phyloP scores from a whole-genome alignment of 2,888 invertebrate genomes.

The Dryococelus australis region DNA sequence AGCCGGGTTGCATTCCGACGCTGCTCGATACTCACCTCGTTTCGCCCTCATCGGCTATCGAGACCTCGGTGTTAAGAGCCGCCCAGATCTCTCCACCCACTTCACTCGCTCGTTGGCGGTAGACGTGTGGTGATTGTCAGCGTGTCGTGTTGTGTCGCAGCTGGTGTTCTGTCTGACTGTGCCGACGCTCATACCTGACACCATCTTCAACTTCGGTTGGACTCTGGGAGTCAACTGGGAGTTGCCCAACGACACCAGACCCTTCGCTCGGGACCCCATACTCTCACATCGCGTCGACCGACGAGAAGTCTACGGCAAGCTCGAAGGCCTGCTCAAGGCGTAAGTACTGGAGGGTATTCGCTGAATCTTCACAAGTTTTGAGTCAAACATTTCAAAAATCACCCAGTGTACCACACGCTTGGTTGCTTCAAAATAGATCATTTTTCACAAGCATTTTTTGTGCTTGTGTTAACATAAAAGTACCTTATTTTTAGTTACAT shows the following conservation, averaged over 20 bases:
- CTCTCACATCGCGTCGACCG: constrained; percentile 16
- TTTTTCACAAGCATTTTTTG: no score
- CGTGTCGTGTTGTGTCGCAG: background rate
- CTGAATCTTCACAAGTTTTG: no score
- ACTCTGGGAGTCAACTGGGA: background rate
- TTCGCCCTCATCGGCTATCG: no score
- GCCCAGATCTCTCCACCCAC: no score
- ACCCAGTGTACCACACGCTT: no score
- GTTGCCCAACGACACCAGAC: constrained; percentile 20
- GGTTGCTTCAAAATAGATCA: no score
- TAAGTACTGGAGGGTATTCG: background rate
- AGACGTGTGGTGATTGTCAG: background rate
- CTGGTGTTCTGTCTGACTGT: constrained; percentile 19
- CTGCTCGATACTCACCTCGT: no score
- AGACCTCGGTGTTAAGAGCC: no score
- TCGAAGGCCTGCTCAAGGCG: constrained; percentile 5
- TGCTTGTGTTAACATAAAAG: no score
- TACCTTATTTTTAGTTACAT: no score
- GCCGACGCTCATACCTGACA: constrained; percentile 23
- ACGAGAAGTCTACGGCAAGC: background rate
- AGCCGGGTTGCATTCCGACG: no score
- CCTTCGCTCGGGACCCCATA: background rate
- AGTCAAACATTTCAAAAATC: no score
- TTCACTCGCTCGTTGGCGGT: background rate
- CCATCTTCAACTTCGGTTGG: constrained; percentile 25